Percentiles rank a stretch among this genome's conserved stretches.
phyloP scores from a whole-genome alignment of 2,888 invertebrate genomes.

The Lissocephala sabroskyi region DNA sequence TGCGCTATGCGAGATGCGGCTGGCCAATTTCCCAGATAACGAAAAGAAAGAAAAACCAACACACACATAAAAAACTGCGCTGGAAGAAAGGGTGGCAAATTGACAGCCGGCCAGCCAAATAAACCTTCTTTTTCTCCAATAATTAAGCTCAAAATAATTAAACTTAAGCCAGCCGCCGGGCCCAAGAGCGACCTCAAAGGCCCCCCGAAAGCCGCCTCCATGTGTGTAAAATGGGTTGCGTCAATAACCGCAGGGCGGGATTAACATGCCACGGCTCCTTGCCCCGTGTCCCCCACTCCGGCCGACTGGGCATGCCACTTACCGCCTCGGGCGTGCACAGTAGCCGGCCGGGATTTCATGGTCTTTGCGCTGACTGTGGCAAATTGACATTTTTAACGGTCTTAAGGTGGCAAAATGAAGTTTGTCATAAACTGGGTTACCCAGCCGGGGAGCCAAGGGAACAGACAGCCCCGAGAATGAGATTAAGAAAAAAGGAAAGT shows the following conservation, averaged over 20 bases:
- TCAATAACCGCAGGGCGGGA: conserved; percentile 51
- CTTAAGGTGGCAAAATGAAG: conserved; percentile 7
- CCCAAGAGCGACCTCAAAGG: conserved; percentile 17
- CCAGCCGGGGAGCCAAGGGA: too few relatives aligned
- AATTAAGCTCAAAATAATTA: conserved; percentile 56
- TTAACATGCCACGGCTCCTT: conserved; percentile 26
- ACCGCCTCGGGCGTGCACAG: conserved; percentile 10
- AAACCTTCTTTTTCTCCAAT: conserved; percentile 37
- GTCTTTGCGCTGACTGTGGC: conserved; percentile 5
- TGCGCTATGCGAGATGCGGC: conserved; percentile 23
- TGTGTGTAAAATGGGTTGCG: conserved; percentile 50
- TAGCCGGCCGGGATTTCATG: conserved; percentile 13
- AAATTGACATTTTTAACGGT: conserved; percentile 16
- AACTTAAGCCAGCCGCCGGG: conserved; percentile 37
- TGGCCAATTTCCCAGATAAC: conserved; percentile 33
- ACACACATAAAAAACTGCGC: too few relatives aligned
- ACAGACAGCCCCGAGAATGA: too few relatives aligned
- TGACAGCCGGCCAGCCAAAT: conserved; percentile 30
- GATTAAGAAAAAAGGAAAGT: too few relatives aligned
- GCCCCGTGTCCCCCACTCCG: not conserved
- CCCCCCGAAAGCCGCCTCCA: not conserved
- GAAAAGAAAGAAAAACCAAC: conserved; percentile 1
- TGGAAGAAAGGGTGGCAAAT: conserved; percentile 6
- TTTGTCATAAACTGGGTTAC: conserved; percentile 2
- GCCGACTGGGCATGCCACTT: not conserved